These are phyloP conservation scores for Pollenia labialis DNA, from an alignment of 2,888 invertebrate species.

Conservation along the genomic window DNA sequence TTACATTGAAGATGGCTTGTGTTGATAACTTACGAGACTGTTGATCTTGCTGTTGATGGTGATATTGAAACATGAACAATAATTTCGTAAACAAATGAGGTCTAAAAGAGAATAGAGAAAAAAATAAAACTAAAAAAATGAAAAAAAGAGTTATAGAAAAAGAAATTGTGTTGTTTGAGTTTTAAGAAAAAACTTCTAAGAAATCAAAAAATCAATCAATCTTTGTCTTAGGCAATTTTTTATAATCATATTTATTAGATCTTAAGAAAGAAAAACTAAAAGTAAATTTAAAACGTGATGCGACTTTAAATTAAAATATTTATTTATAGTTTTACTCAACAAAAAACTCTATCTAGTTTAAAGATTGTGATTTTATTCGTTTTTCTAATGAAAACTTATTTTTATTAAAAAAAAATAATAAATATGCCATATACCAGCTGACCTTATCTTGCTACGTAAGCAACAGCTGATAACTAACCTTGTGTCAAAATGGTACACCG, in stretches of 20 bases:
- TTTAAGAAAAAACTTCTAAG: background rate
- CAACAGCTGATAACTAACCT: no score
- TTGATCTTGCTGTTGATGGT: constrained; percentile 27
- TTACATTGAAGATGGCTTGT: constrained; percentile 52
- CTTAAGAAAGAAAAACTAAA: background rate
- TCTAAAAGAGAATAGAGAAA: constrained; percentile 56
- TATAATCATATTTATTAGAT: constrained; percentile 21
- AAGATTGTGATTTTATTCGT: no score
- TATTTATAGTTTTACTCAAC: background rate
- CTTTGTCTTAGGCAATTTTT: constrained; percentile 21
- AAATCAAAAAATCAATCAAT: no score
- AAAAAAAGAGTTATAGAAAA: constrained; percentile 13
- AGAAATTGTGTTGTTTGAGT: background rate
- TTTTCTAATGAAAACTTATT: no score
- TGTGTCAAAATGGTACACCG: no score
- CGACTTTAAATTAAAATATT: constrained; percentile 7
- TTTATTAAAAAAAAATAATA: no score
- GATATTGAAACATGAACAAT: constrained; percentile 45
- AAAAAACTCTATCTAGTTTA: background rate
- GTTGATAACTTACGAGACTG: constrained; percentile 52
- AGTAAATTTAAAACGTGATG: constrained; percentile 25
- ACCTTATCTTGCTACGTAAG: no score
- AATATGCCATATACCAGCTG: no score
- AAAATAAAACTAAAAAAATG: constrained; percentile 1
- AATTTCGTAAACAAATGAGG: constrained; percentile 62